Conservation (phyloP, 2,113 vertebrate species). For the Eubucco bourcierii region DNA sequence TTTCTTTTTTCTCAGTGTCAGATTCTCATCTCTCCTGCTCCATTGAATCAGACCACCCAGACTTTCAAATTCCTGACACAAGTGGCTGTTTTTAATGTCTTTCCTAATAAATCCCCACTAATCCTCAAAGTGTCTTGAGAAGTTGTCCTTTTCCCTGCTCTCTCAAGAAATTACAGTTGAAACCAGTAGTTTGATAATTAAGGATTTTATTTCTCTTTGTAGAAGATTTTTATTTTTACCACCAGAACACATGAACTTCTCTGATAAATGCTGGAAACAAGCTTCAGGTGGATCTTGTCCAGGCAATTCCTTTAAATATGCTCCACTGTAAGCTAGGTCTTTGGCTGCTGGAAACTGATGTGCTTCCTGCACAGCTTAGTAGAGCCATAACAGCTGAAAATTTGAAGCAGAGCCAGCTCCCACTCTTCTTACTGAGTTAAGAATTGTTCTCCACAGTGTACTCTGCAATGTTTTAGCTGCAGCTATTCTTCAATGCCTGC, state of each 20-base stretch:
- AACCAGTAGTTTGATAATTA: background rate
- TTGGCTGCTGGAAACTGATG: background rate
- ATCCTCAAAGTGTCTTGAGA: conserved; percentile 2
- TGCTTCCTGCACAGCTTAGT: background rate
- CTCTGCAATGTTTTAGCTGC: background rate
- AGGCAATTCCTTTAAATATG: background rate
- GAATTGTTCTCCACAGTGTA: background rate
- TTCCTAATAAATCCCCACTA: background rate
- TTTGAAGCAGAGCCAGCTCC: background rate
- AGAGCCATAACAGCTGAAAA: background rate
- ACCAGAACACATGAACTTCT: background rate
- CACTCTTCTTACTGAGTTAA: background rate
- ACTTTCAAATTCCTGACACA: background rate
- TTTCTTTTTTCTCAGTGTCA: background rate
- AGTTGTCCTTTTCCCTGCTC: background rate
- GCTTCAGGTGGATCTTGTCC: background rate
- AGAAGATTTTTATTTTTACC: background rate
- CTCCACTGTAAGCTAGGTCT: background rate
- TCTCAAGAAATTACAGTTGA: background rate
- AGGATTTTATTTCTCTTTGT: background rate
- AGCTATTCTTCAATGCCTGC: background rate
- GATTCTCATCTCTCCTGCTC: background rate
- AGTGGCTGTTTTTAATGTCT: background rate
- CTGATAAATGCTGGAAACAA: background rate
- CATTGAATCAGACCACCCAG: background rate